Evolutionary conservation across 2,888 invertebrate genomes (phyloP).

Genomic region (Scaptomyza caliginosa): DNA sequence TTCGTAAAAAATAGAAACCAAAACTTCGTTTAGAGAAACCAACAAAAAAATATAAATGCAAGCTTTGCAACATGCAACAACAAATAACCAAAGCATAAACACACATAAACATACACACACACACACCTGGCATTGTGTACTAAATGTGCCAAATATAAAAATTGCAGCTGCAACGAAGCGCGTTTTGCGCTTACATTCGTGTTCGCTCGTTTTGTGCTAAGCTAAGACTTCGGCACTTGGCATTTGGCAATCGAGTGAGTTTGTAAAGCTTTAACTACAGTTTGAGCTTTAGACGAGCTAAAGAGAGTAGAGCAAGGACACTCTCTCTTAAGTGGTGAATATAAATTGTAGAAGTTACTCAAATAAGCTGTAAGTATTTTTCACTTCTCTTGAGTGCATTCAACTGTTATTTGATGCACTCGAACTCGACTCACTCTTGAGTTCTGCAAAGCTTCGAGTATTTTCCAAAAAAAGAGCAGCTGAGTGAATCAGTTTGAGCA

Average conservation of each 20-base stretch:
- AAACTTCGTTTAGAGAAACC: conserved; percentile 19
- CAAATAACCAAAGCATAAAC: conserved; percentile 13
- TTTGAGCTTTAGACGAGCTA: conserved; percentile 14
- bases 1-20: conserved; percentile 38
- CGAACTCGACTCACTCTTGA: background rate
- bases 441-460: background rate
- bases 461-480: background rate
- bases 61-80: conserved; percentile 26
- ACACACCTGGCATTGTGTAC: conserved; percentile 49
- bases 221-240: background rate
- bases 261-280: conserved; percentile 41
- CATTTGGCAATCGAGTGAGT: background rate
- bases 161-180: conserved; percentile 29
- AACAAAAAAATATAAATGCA: conserved; percentile 22
- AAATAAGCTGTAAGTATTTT: background rate
- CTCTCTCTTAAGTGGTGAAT: conserved; percentile 50
- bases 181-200: conserved; percentile 5
- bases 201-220: conserved; percentile 1
- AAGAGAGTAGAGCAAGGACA: background rate
- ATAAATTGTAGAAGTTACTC: background rate
- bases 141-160: conserved; percentile 63
- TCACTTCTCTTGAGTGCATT: conserved; percentile 1
- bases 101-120: background rate
- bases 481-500: conserved; percentile 2
- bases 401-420: no score